Evolutionary conservation across 2,888 invertebrate genomes (phyloP).

Genomic region (Polyommatus iphigenia): DNA sequence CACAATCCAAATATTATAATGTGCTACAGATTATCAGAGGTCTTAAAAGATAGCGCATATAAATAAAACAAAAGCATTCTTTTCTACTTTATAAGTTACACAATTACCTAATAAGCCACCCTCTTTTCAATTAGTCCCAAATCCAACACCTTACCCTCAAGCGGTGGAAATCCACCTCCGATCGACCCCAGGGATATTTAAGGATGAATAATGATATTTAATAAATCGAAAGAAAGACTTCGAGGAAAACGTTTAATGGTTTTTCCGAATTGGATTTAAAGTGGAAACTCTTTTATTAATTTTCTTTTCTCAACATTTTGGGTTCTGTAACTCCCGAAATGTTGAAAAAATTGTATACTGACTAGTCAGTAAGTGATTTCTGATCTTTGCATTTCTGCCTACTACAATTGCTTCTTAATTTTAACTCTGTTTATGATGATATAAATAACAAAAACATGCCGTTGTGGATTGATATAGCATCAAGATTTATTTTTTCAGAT

Average conservation of each 20-base stretch:
- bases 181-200: constrained; percentile 39
- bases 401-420: too few relatives aligned
- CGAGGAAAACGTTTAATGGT: constrained; percentile 30
- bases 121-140: constrained; percentile 69
- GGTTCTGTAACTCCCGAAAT: background rate
- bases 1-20: too few relatives aligned
- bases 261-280: constrained; percentile 21
- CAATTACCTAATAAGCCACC: constrained; percentile 56
- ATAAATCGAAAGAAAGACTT: constrained; percentile 36
- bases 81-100: constrained; percentile 33
- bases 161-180: constrained; percentile 61
- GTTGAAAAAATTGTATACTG: background rate
- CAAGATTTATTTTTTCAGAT: too few relatives aligned
- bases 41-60: background rate
- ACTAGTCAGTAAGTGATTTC: too few relatives aligned
- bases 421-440: too few relatives aligned
- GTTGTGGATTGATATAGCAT: too few relatives aligned
- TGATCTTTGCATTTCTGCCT: too few relatives aligned
- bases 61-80: constrained; percentile 4
- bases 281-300: background rate
- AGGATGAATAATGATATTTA: constrained; percentile 40
- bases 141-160: constrained; percentile 68
- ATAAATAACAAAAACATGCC: too few relatives aligned
- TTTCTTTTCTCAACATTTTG: background rate
- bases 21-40: background rate